Conservation (phyloP, 2,113 vertebrate genomes). For the Rhizomys pruinosus region DNA sequence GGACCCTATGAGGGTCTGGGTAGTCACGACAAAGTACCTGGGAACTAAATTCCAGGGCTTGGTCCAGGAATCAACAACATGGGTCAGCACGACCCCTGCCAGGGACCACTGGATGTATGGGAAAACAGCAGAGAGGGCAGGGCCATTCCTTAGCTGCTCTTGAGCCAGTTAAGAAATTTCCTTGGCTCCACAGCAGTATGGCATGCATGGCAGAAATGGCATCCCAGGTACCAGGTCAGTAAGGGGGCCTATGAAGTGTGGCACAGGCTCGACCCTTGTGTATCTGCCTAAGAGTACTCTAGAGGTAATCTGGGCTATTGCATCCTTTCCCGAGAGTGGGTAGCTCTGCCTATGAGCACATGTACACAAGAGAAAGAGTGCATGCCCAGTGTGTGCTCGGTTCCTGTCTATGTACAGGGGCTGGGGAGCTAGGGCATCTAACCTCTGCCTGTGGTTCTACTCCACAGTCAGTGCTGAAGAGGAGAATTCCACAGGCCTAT, state of each 20-base stretch:
- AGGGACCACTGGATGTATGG: neutral
- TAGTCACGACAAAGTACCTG: neutral
- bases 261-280: neutral
- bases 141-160: neutral
- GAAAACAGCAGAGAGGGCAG: neutral
- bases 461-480: neutral
- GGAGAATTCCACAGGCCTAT: neutral
- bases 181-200: neutral
- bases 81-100: rapidly evolving
- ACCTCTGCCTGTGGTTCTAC: neutral
- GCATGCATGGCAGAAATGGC: neutral
- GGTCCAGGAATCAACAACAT: neutral
- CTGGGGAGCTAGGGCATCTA: neutral
- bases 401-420: neutral
- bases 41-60: slow-evolving; percentile 11
- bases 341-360: neutral
- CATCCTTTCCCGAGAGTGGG: neutral
- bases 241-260: neutral
- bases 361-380: neutral
- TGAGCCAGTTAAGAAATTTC: neutral
- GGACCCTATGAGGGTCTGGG: neutral
- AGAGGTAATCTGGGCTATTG: neutral
- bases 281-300: neutral
- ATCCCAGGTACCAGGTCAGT: neutral
- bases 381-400: neutral